Evolutionary conservation across 2,888 invertebrate genomes (phyloP).

Genomic region (Limnephilus lunatus): DNA sequence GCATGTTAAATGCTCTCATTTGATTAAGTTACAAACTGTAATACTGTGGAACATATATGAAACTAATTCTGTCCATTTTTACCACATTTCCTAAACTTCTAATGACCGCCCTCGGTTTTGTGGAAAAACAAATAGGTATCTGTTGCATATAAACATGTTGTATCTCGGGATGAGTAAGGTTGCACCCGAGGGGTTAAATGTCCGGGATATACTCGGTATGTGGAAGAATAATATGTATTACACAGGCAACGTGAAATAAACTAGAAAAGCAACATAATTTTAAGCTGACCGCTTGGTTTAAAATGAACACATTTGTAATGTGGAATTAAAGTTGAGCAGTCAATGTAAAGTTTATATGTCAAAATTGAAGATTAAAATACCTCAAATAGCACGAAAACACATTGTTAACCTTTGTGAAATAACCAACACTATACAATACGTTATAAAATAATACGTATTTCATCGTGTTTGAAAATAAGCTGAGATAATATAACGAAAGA

Average conservation of each 20-base stretch:
- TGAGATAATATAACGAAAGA: too few species aligned
- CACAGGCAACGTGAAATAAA: background rate
- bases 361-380: background rate
- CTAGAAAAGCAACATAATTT: slow-evolving; percentile 4
- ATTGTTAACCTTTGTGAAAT: too few species aligned
- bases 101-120: slow-evolving; percentile 3
- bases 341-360: background rate
- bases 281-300: background rate
- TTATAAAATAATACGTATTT: too few species aligned
- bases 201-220: slow-evolving; percentile 11
- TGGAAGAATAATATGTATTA: slow-evolving; percentile 25
- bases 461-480: too few species aligned
- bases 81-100: slow-evolving; percentile 23
- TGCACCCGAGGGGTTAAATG: slow-evolving; percentile 19
- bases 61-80: background rate
- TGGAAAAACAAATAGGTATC: slow-evolving; percentile 21
- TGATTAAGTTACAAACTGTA: background rate
- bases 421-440: too few species aligned
- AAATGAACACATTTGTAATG: background rate
- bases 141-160: slow-evolving; percentile 36
- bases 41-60: background rate
- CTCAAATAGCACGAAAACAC: too few species aligned
- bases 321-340: background rate
- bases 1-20: too few species aligned
- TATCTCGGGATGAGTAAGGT: slow-evolving; percentile 34